Evolutionary conservation across 1,140 invertebrate genomes (phyloP).

Genomic region (Colletes latitarsis): DNA sequence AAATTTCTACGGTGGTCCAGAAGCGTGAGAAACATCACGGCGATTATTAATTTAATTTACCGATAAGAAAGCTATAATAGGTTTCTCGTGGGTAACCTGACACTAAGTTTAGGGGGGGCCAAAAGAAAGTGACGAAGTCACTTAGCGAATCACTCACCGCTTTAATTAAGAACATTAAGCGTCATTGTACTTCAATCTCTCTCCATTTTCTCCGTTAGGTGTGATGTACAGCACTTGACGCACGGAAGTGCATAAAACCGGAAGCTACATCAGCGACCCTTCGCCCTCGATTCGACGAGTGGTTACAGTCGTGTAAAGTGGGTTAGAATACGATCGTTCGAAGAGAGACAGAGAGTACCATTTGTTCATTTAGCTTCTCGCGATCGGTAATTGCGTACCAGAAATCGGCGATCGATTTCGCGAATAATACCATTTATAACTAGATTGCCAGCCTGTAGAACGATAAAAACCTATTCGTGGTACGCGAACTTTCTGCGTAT

Average conservation of each 20-base stretch:
- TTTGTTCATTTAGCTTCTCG: slow-evolving; percentile 34
- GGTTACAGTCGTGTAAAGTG: slow-evolving; percentile 47
- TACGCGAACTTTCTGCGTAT: not conserved
- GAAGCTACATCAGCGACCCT: slow-evolving; percentile 60
- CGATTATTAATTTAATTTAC: no score
- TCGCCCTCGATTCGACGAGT: slow-evolving; percentile 59
- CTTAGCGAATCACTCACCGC: not conserved
- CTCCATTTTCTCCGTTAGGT: slow-evolving; percentile 34
- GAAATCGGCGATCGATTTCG: slow-evolving; percentile 22
- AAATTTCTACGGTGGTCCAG: no score
- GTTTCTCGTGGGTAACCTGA: no score
- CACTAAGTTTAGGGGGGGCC: no score
- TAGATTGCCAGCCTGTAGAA: not conserved
- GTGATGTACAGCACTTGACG: slow-evolving; percentile 45
- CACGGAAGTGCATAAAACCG: slow-evolving; percentile 51
- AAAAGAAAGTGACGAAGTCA: not conserved
- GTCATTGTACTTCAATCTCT: slow-evolving; percentile 20
- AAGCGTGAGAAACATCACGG: no score
- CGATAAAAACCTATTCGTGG: not conserved
- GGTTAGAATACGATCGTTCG: slow-evolving; percentile 41
- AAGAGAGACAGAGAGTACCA: not conserved
- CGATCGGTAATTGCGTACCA: slow-evolving; percentile 12
- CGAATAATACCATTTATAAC: not conserved
- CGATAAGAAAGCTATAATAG: no score
- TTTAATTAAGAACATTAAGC: slow-evolving; percentile 37